A percentile compares a stretch with the other conserved stretches of the same genome.
Conservation (phyloP, 2,888 invertebrate species). For the Prosopocoilus inquinatus region DNA sequence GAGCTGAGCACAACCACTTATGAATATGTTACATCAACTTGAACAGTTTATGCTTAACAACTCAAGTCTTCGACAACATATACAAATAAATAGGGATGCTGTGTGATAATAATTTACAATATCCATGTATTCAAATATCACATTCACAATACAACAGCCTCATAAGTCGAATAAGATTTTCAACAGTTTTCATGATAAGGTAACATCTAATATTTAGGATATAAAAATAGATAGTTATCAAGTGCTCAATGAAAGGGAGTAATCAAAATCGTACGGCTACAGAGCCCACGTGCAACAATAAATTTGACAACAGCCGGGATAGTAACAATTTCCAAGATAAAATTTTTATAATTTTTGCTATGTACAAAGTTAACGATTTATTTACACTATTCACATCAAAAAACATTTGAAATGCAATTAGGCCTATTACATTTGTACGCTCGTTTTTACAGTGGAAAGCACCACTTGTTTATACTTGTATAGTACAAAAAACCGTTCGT, state of each 20-base stretch:
- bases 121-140: constrained; percentile 52
- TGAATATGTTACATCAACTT: constrained; percentile 46
- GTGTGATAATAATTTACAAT: constrained; percentile 45
- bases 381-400: constrained; percentile 36
- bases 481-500: not conserved
- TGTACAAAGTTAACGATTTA: constrained; percentile 42
- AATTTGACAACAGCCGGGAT: constrained; percentile 42
- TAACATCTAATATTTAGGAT: constrained; percentile 45
- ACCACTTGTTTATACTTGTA: constrained; percentile 30
- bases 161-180: constrained; percentile 41
- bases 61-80: constrained; percentile 41
- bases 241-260: constrained; percentile 37
- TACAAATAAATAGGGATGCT: constrained; percentile 48
- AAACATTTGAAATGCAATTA: constrained; percentile 35
- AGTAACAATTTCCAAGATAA: constrained; percentile 40
- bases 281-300: constrained; percentile 38
- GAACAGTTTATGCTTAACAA: constrained; percentile 43
- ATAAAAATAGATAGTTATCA: constrained; percentile 46
- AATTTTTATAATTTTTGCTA: constrained; percentile 25
- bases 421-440: constrained; percentile 50
- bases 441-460: constrained; percentile 44
- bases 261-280: constrained; percentile 32
- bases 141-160: constrained; percentile 53
- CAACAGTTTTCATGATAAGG: constrained; percentile 38
- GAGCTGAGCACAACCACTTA: constrained; percentile 45